Base-by-base conservation (phyloP, 2,113 vertebrate species). In the Pollachius pollachius region DNA sequence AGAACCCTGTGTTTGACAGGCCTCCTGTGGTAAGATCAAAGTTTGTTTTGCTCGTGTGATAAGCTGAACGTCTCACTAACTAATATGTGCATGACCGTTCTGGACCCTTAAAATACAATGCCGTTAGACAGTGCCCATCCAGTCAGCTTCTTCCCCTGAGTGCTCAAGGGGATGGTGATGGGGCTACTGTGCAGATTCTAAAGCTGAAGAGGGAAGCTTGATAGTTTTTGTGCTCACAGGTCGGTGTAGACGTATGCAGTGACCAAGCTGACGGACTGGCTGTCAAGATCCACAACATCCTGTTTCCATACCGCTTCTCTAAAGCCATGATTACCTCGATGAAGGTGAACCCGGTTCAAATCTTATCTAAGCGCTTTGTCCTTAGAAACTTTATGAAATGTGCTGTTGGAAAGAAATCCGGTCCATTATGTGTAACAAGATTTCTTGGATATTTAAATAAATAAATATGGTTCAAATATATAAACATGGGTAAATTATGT, bases 321-420 rank as follows among this genome's bases (percentile, higher is more conserved):
- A 99, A 98, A 84, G 92, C 94, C 23, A 99, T 99, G 97, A 93
- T 99, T 82, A 92, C 93, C 73, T 96, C 96, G 3, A 91, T 99
- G 94, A 94, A 96, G 95, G 97, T 91, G 93, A 82, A 25, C 65
- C 4, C 25, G 41, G 41, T 66, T 37, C 34, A 8, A 6, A 0
- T 41, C 9, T 15, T 34, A 12, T 9, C 7, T 66, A 30, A 62
- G 41, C 21, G 5, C 27, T 62, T 5, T 64, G 48, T 30, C 41
- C 11, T 48, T 48, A 1, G 41, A 48, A 8, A 48, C 8, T 48
- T 48, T 12, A 41, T 41, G 37, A 11, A 41, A 11, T 41, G 37
- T 41, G 11, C 37, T 41, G 37, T 41, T 41, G 37, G 5, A 48
- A 48, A 48, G 41, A 48, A 48, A 48, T 48, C 12, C 3, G 11